phyloP scores from a whole-genome alignment of 2,888 invertebrate genomes.

The Holacanthella duospinosa region DNA sequence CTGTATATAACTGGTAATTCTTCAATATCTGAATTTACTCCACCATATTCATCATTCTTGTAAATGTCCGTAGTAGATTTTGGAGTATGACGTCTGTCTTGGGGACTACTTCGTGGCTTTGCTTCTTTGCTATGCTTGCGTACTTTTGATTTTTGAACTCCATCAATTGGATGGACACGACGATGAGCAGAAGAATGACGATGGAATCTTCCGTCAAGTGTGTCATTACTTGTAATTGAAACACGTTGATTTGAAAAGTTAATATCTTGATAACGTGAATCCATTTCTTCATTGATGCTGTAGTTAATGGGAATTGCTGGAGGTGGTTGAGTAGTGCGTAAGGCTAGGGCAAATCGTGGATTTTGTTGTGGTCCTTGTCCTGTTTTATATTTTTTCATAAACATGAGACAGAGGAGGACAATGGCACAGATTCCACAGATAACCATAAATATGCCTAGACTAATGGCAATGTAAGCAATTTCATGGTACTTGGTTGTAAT shows the following conservation, averaged over 20 bases:
- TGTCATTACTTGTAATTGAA: not conserved
- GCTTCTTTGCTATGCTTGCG: not conserved
- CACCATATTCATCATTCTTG: not conserved
- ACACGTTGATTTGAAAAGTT: not conserved
- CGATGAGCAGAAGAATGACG: no score
- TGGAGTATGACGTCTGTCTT: not conserved
- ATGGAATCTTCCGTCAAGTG: not conserved
- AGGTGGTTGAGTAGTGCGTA: not conserved
- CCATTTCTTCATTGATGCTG: not conserved
- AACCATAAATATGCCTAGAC: not conserved
- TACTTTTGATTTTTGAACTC: not conserved
- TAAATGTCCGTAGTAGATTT: not conserved
- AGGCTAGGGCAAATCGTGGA: not conserved
- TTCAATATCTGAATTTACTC: not conserved
- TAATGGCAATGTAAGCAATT: not conserved
- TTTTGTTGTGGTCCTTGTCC: not conserved
- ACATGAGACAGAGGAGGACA: not conserved
- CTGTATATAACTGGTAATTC: not conserved
- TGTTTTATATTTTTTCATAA: not conserved
- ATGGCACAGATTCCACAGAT: not conserved
- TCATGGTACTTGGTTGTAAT: not conserved
- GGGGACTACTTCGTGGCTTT: not conserved
- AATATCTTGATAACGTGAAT: not conserved
- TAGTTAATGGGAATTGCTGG: not conserved
- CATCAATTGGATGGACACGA: not conserved